Percentiles rank a stretch among this genome's conserved stretches.
These are phyloP conservation scores for Mesitornis unicolor DNA, from an alignment of 2,113 vertebrate species.

Conservation along the genomic window DNA sequence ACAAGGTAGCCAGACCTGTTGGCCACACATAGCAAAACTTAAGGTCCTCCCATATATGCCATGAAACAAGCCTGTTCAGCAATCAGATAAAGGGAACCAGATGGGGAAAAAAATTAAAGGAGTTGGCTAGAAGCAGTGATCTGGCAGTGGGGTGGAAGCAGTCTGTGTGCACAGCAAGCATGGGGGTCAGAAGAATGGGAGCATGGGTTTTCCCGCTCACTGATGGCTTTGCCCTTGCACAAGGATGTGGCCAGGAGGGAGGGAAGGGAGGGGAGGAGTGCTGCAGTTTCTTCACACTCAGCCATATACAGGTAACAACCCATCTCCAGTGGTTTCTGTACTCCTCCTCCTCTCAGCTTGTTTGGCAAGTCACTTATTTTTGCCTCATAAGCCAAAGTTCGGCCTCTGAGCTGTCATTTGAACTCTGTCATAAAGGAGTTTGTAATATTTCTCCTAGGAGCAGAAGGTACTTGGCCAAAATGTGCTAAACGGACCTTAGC, in stretches of 20 bases:
- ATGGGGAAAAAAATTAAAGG: background rate
- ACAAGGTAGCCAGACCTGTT: background rate
- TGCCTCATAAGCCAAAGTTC: background rate
- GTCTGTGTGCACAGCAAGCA: background rate
- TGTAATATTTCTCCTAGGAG: background rate
- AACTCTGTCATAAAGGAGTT: no score
- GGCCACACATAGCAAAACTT: background rate
- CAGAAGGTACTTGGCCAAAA: background rate
- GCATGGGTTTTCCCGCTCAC: accelerated
- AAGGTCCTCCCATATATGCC: background rate
- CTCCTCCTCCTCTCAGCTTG: background rate
- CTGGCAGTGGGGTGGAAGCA: background rate
- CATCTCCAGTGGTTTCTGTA: background rate
- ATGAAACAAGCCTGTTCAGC: background rate
- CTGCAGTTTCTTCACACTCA: background rate
- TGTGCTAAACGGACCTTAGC: background rate
- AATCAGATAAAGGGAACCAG: background rate
- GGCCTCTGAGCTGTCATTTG: background rate
- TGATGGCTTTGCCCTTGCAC: background rate
- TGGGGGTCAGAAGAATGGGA: background rate
- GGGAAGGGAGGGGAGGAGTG: background rate
- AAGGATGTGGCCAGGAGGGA: accelerated
- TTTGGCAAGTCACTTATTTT: background rate
- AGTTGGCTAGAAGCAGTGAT: background rate
- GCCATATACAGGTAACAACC: background rate